Evolutionary conservation across 1,140 invertebrate genomes (phyloP).

Genomic region (Sarcophaga peregrina): DNA sequence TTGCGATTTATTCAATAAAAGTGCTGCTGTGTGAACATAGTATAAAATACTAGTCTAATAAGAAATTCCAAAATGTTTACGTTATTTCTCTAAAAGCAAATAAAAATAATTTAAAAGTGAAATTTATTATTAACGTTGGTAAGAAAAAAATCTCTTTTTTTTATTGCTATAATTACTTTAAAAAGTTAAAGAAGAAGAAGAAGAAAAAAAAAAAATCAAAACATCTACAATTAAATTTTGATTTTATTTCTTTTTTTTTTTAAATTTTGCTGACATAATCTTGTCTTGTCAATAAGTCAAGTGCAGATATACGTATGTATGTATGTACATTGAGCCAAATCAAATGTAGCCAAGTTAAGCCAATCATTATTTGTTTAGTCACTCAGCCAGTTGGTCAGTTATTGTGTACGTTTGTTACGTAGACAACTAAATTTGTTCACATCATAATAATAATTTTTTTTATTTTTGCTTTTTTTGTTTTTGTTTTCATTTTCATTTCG

Average conservation of each 20-base stretch:
- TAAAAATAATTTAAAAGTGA: background rate
- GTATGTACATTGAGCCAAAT: background rate
- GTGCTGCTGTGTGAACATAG: no score
- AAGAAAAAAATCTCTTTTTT: background rate
- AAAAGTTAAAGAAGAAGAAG: background rate
- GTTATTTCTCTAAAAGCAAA: no score
- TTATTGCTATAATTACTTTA: background rate
- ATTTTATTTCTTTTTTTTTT: no score
- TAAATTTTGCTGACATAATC: slow-evolving; percentile 29
- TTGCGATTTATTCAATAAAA: no score
- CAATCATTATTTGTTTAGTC: background rate
- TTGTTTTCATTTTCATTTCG: background rate
- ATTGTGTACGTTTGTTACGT: no score
- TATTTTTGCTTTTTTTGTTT: background rate
- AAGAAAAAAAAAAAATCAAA: slow-evolving; percentile 18
- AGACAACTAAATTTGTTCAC: no score
- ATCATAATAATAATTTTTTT: no score
- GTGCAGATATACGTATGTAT: no score
- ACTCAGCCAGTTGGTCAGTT: no score
- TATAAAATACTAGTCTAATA: no score
- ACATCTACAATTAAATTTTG: background rate
- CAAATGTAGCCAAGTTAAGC: background rate
- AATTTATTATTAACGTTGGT: background rate
- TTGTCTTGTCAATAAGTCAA: slow-evolving; percentile 22
- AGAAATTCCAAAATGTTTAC: no score